Evolutionary conservation across 2,797 vertebrate genomes (phyloP).

Genomic region (Ceyx erithaca): DNA sequence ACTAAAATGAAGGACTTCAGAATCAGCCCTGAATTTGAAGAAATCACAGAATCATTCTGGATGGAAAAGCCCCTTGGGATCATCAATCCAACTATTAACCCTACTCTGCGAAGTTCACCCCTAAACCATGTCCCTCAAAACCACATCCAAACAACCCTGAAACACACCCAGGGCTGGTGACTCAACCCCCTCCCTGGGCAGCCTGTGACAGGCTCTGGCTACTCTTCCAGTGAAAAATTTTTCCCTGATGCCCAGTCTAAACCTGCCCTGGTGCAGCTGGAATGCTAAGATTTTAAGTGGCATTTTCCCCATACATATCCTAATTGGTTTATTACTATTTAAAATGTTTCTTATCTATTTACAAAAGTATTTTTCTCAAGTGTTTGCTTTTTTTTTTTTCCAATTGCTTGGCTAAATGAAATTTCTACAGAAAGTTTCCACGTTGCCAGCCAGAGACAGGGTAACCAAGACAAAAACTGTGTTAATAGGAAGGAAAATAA

Average conservation of each 20-base stretch:
- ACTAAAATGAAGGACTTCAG: neutral
- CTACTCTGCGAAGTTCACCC: no score
- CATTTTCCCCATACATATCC: neutral
- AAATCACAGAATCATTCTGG: neutral
- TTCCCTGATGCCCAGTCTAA: no score
- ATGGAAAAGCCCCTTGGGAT: no score
- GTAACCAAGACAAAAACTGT: neutral
- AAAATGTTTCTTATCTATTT: neutral
- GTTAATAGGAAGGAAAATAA: conserved; percentile 9
- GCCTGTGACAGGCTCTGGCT: no score
- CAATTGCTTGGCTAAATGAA: neutral
- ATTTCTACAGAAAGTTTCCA: conserved; percentile 19
- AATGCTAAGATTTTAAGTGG: neutral
- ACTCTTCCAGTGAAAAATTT: no score
- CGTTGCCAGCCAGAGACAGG: neutral
- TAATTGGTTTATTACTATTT: neutral
- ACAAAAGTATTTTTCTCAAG: neutral
- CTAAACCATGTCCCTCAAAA: no score
- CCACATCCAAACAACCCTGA: no score
- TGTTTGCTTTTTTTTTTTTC: neutral
- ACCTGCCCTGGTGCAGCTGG: no score
- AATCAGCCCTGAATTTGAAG: neutral
- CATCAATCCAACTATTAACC: no score
- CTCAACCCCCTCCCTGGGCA: no score
- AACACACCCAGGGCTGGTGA: no score